phyloP scores from a whole-genome alignment of 2,888 invertebrate species.

The Lepeophtheirus nordmannii region DNA sequence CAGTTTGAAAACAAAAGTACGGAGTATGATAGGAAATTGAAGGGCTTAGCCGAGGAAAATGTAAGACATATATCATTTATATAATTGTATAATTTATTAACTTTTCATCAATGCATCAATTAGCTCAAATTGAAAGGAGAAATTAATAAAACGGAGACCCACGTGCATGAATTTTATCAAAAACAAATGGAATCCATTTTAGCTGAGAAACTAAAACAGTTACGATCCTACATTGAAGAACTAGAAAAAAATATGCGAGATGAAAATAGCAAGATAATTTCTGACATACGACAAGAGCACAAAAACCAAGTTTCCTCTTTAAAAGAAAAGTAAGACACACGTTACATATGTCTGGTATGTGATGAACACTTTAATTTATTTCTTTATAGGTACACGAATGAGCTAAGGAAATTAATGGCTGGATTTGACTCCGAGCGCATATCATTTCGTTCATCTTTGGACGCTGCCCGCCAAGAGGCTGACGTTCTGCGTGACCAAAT shows the following conservation, averaged over 20 bases:
- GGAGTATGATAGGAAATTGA: not conserved
- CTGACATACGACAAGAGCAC: not conserved
- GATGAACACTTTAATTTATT: not conserved
- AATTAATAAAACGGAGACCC: not conserved
- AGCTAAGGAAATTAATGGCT: not conserved
- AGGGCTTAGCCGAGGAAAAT: not conserved
- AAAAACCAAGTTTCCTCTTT: not conserved
- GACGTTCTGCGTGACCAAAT: slow-evolving; percentile 15
- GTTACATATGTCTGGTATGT: not conserved
- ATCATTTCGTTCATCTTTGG: not conserved
- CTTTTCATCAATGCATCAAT: not conserved
- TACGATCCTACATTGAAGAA: slow-evolving; percentile 5
- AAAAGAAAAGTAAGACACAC: not conserved
- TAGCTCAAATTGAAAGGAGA: not conserved
- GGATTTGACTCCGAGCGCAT: not conserved
- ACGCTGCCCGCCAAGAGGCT: slow-evolving; percentile 10
- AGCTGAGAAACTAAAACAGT: not conserved
- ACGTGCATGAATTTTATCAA: slow-evolving; percentile 8
- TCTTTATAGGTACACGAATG: not conserved
- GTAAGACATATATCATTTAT: not conserved
- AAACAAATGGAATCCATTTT: slow-evolving; percentile 17
- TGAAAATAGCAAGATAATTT: not conserved
- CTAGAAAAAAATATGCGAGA: slow-evolving; percentile 12
- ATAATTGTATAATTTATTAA: not conserved
- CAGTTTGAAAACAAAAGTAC: not conserved